These are phyloP conservation scores for Lycophotia porphyrea DNA, from an alignment of 2,888 invertebrate genomes.

Conservation along the genomic window DNA sequence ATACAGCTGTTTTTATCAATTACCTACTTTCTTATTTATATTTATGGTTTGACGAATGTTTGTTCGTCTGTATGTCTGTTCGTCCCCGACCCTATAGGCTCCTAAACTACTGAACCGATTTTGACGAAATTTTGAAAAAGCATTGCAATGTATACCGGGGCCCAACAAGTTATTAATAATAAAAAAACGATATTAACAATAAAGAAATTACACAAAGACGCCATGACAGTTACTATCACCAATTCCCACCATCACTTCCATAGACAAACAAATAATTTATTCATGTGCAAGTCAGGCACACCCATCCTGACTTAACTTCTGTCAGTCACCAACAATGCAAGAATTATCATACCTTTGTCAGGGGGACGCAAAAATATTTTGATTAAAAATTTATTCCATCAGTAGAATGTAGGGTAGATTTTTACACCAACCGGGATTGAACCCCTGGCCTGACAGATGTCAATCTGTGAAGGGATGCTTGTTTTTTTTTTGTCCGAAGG, in stretches of 20 bases:
- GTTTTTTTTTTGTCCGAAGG: conserved; percentile 60
- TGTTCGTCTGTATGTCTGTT: no score
- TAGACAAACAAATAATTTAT: conserved; percentile 72
- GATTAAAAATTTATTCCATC: conserved; percentile 89
- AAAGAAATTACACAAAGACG: background rate
- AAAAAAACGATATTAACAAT: background rate
- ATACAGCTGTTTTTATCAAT: background rate
- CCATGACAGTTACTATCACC: conserved; percentile 36
- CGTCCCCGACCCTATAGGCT: no score
- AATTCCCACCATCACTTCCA: conserved; percentile 35
- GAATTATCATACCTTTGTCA: conserved; percentile 79
- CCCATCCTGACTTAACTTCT: conserved; percentile 82
- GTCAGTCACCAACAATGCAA: conserved; percentile 81
- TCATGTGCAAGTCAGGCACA: conserved; percentile 75
- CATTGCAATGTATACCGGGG: no score
- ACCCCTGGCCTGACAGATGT: conserved; percentile 84
- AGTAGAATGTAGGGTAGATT: conserved; percentile 77
- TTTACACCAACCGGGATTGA: conserved; percentile 61
- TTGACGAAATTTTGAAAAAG: no score
- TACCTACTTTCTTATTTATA: background rate
- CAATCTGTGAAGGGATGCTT: conserved; percentile 82
- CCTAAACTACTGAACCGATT: no score
- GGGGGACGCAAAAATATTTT: conserved; percentile 86
- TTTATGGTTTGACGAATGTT: background rate
- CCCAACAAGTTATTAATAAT: no score